phyloP scores from a whole-genome alignment of 2,797 vertebrate genomes.

The Denticeps clupeoides region DNA sequence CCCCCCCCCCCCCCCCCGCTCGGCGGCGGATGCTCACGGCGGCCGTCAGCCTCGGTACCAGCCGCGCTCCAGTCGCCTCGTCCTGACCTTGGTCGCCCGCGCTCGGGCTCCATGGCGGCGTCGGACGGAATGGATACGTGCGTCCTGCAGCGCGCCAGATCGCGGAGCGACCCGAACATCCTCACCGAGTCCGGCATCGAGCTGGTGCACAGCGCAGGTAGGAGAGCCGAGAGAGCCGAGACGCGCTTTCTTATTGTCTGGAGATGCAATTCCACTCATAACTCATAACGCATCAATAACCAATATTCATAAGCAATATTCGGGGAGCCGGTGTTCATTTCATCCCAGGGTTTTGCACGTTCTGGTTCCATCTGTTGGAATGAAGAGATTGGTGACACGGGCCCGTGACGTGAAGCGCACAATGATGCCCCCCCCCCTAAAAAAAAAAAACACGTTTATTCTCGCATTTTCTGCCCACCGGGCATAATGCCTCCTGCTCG shows the following conservation, averaged over 20 bases:
- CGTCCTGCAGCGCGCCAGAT: constrained; percentile 84
- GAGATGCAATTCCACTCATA: constrained; percentile 15
- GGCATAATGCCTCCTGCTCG: too few species aligned
- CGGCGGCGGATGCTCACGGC: constrained; percentile 56
- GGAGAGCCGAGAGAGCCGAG: too few species aligned
- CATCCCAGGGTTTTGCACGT: too few species aligned
- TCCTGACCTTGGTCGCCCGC: constrained; percentile 65
- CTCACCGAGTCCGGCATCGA: constrained; percentile 74
- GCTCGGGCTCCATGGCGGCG: constrained; percentile 76
- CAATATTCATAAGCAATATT: too few species aligned
- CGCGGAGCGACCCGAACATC: constrained; percentile 97
- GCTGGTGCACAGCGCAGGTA: constrained; percentile 77
- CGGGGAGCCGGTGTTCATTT: too few species aligned
- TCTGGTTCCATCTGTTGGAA: too few species aligned
- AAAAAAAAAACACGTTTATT: too few species aligned
- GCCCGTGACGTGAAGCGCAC: too few species aligned
- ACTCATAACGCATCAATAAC: too few species aligned
- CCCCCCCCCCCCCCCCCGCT: constrained; percentile 22
- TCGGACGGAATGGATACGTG: constrained; percentile 82
- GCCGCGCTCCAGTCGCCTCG: constrained; percentile 44
- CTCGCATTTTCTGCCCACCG: too few species aligned
- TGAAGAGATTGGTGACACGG: too few species aligned
- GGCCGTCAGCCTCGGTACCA: constrained; percentile 57
- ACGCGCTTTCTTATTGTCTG: constrained; percentile 26
- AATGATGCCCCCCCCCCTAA: too few species aligned